Conservation (phyloP, 2,888 invertebrate species). For the Globia sparganii region DNA sequence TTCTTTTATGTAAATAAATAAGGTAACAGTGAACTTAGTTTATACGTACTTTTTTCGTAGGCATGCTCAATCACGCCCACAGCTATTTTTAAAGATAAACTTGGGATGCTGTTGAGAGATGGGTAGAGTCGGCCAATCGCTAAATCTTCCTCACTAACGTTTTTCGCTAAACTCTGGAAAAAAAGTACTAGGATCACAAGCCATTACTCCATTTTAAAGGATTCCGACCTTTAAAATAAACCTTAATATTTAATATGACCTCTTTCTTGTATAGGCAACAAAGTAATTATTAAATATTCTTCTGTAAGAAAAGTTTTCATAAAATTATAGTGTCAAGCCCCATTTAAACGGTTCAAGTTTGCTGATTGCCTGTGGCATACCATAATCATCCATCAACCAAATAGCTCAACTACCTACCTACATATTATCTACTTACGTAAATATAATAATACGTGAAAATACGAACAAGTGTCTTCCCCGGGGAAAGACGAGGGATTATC, state of each 20-base stretch:
- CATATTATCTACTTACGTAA: background rate
- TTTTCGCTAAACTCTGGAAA: conserved; percentile 93
- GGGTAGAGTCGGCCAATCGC: conserved; percentile 97
- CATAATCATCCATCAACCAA: background rate
- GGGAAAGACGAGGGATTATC: background rate
- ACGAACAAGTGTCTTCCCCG: background rate
- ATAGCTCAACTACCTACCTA: background rate
- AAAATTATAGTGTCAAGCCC: too few species aligned
- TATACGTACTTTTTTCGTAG: conserved; percentile 93
- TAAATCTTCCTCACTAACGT: conserved; percentile 95
- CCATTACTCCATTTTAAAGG: background rate
- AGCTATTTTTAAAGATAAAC: conserved; percentile 97
- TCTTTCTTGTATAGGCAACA: background rate
- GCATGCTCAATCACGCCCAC: conserved; percentile 96
- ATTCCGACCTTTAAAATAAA: background rate
- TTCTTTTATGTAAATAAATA: background rate
- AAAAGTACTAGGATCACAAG: conserved; percentile 6
- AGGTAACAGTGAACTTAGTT: background rate
- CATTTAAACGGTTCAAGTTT: background rate
- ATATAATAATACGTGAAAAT: background rate
- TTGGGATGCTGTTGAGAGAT: conserved; percentile 94
- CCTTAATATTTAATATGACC: background rate
- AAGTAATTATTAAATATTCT: background rate
- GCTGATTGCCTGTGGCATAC: background rate
- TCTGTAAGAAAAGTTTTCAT: background rate